Evolutionary conservation across 2,888 invertebrate species (phyloP), one percentile per base, ranked within the genome.

Genomic region (Cephus sareptanus): DNA sequence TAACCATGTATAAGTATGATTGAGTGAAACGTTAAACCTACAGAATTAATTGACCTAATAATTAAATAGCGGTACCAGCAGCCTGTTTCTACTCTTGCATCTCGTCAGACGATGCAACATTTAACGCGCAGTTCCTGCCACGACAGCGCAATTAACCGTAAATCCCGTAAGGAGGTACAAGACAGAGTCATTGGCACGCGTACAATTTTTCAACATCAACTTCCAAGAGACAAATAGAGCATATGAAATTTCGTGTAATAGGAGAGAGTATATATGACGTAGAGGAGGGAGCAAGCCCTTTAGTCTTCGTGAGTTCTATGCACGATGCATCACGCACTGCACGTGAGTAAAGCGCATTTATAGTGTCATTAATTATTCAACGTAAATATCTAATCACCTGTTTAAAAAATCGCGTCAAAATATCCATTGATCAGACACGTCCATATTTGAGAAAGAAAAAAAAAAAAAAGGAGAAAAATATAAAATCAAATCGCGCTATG

Each of bases 231-330:
- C 80, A 84, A 80, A 80, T 70, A 83, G 75, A 81, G 80, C 79
- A 81, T 81, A 81, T 80, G 69, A 34, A 34, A 83, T 81, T 79
- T 79, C 79, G 81, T 84, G 81, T 83, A 82, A 76, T 82, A 81
- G 84, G 88, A 87, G 89, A 89, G 90, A 89, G 90, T 90, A 90
- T 90, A 90, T 88, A 90, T 90, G 89, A 87, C 88, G 86, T 85
- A 83, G 86, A 81, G 79, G 79, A 80, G 83, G 84, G 83, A 82
- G 85, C 79, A 83, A 85, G 85, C 83, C 86, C 86, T 87, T 90
- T 90, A 90, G 90, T 90, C 87, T 85, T 83, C 83, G 85, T 84
- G 84, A 85, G 84, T 81, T 84, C 83, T 83, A 87, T 85, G 85
- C 87, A 89, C 87, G 88, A 90, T 90, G 90, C 88, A 87, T 87